Evolutionary conservation across 2,888 invertebrate species (phyloP).

Genomic region (Drosophila anomelani): DNA sequence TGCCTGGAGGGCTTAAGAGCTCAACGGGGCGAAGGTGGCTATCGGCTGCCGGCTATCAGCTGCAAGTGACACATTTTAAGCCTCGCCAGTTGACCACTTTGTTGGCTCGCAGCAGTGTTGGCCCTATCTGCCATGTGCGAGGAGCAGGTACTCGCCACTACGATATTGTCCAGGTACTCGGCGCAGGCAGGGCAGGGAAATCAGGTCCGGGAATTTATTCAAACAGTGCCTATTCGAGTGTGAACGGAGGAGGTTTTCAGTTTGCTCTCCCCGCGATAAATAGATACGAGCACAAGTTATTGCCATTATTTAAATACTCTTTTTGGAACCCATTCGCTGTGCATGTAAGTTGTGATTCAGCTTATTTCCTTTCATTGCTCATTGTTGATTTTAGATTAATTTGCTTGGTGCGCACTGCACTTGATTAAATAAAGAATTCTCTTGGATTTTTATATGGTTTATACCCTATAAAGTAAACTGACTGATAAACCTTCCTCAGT

Average conservation of each 20-base stretch:
- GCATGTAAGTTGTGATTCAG: slow-evolving; percentile 31
- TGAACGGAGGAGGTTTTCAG: slow-evolving; percentile 41
- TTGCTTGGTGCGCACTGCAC: slow-evolving; percentile 6
- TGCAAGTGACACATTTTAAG: slow-evolving; percentile 43
- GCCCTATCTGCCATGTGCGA: slow-evolving; percentile 31
- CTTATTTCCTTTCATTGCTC: slow-evolving; percentile 26
- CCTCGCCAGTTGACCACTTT: slow-evolving; percentile 35
- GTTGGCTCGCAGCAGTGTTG: slow-evolving; percentile 23
- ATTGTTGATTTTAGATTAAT: slow-evolving; percentile 21
- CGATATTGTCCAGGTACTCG: slow-evolving; percentile 11
- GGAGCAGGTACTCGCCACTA: slow-evolving; percentile 11
- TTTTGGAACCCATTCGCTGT: neutral
- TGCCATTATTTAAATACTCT: slow-evolving; percentile 12
- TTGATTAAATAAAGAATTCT: slow-evolving; percentile 11
- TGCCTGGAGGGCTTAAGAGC: slow-evolving; percentile 36
- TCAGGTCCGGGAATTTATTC: slow-evolving; percentile 2
- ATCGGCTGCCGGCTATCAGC: slow-evolving; percentile 29
- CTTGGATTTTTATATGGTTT: neutral
- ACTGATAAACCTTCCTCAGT: neutral
- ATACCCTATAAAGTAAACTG: neutral
- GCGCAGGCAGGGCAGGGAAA: slow-evolving; percentile 12
- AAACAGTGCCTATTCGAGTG: slow-evolving; percentile 34
- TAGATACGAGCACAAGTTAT: neutral
- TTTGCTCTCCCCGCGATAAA: slow-evolving; percentile 11
- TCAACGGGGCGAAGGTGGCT: slow-evolving; percentile 22